Conservation (phyloP, 1,140 invertebrate genomes). For the Semibalanus balanoides region DNA sequence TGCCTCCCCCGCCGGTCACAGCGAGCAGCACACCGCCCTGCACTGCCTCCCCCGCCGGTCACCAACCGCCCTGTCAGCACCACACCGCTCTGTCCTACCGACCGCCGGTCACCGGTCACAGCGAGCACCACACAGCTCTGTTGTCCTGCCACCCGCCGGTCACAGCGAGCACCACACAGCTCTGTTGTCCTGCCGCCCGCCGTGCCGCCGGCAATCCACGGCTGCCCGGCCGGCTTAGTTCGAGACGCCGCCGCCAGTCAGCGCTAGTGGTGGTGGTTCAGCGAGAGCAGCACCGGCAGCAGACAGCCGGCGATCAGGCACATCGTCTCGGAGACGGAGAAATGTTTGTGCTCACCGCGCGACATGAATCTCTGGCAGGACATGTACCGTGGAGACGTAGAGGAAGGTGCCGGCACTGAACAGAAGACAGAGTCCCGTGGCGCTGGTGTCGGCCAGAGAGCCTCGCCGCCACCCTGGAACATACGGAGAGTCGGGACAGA, state of each 20-base stretch:
- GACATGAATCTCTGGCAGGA: conserved; percentile 75
- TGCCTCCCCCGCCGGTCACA: too few species aligned
- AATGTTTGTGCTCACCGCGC: conserved; percentile 37
- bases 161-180: too few species aligned
- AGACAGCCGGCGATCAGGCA: conserved; percentile 69
- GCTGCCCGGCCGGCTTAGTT: background rate
- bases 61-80: too few species aligned
- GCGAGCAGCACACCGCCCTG: too few species aligned
- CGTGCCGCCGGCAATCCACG: too few species aligned
- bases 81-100: too few species aligned
- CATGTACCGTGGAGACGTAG: conserved; percentile 96
- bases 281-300: conserved; percentile 68
- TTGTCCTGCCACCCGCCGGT: too few species aligned
- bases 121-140: too few species aligned
- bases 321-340: conserved; percentile 62
- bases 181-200: too few species aligned
- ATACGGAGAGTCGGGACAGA: too few species aligned
- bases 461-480: conserved; percentile 19
- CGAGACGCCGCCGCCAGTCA: background rate
- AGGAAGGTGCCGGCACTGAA: conserved; percentile 98
- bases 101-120: too few species aligned
- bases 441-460: conserved; percentile 17
- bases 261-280: conserved; percentile 75
- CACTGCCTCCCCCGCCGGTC: too few species aligned
- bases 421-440: conserved; percentile 90